These are phyloP conservation scores for Chironomus tepperi DNA, from an alignment of 1,140 invertebrate genomes.

Conservation along the genomic window DNA sequence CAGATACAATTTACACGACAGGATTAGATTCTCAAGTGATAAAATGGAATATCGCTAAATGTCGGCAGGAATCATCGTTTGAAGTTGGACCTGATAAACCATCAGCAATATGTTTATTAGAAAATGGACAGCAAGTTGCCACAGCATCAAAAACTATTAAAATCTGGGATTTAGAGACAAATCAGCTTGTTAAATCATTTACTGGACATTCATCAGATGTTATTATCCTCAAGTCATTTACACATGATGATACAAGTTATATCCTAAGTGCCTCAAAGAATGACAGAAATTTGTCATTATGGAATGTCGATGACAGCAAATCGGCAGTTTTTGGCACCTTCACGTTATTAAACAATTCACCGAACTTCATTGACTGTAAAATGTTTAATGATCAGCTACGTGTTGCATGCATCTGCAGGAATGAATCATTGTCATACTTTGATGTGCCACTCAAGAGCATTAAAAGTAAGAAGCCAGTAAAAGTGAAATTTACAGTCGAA, in stretches of 20 bases:
- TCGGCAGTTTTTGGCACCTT: constrained; percentile 46
- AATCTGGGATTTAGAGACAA: constrained; percentile 52
- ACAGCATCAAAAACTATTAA: constrained; percentile 57
- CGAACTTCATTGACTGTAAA: constrained; percentile 44
- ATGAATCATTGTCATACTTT: constrained; percentile 46
- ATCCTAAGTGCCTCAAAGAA: constrained; percentile 49
- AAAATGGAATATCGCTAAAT: constrained; percentile 45
- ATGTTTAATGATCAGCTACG: constrained; percentile 41
- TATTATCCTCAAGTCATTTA: constrained; percentile 44
- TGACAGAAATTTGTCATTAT: constrained; percentile 38
- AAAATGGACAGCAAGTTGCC: constrained; percentile 50
- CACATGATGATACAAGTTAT: constrained; percentile 41
- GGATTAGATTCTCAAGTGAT: constrained; percentile 43
- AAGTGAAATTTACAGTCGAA: constrained; percentile 60
- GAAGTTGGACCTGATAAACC: constrained; percentile 55
- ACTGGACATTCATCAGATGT: constrained; percentile 59
- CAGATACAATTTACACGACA: constrained; percentile 44
- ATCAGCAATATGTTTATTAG: constrained; percentile 53
- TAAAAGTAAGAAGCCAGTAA: constrained; percentile 58
- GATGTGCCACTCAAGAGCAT: constrained; percentile 40
- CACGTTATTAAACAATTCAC: constrained; percentile 53
- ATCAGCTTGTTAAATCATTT: constrained; percentile 51
- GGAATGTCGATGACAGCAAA: constrained; percentile 35
- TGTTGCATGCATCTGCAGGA: constrained; percentile 55
- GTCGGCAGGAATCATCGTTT: constrained; percentile 46